Base-by-base conservation (phyloP, 2,888 invertebrate genomes). In the Ischnus inquisitorius region DNA sequence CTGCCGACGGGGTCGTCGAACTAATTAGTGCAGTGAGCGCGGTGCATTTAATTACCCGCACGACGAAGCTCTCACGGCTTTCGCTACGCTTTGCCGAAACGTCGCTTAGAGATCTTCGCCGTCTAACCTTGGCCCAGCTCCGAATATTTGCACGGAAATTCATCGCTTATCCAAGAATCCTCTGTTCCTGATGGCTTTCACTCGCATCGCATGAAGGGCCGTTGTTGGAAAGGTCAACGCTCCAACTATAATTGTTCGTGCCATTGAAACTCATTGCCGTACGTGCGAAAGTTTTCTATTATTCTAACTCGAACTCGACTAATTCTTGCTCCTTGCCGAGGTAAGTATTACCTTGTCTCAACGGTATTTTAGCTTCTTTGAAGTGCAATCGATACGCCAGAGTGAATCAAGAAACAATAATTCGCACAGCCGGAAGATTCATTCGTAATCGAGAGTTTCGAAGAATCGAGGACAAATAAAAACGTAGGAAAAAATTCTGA, bases 1-100 rank as follows among this genome's bases (percentile, higher is more conserved):
- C 19, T 22, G 34, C 46, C 67, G 57, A 67, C 77, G 78, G 69
- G 78, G 78, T 78, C 69, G 78, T 78, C 60, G 48, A 78, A 78
- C 78, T 78, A 78, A 78, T 69, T 78, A 68, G 78, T 60, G 62
- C 69, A 48, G 39, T 69, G 78, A 62, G 48, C 28, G 78, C 28
- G 78, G 68, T 46, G 78, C 78, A 78, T 78, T 78, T 78, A 69
- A 78, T 78, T 78, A 78, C 79, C 64, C 51, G 51, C 64, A 48
- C 64, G 34, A 51, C 46, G 48, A 51, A 34, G 51, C 43, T 54
- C 64, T 22, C 48, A 39, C 48, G 14, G 74, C 19, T 64, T 64
- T 75, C 43, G 41, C 41, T n/a, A 4, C 72, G 25, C 72, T 60
- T 72, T 60, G n/a, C 60, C 14, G 28, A 28, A 54, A 65, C 19